Conservation (phyloP, 2,888 invertebrate genomes). For the Parochlus steinenii region DNA sequence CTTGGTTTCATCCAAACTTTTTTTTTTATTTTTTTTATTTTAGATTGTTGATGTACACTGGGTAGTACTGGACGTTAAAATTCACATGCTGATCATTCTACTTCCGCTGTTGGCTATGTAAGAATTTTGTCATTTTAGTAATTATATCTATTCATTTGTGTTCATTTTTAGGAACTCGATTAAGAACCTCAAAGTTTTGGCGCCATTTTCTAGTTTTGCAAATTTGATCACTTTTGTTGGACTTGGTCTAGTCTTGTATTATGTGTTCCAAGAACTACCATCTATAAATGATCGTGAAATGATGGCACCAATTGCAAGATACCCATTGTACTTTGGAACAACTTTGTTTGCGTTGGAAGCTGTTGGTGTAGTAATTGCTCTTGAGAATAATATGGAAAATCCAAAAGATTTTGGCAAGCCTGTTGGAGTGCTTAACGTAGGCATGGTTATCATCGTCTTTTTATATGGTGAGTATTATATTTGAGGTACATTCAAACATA, state of each 20-base stretch:
- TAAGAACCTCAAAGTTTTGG: slow-evolving; percentile 58
- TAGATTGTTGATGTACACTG: slow-evolving; percentile 35
- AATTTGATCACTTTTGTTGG: slow-evolving; percentile 64
- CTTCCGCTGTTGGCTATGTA: slow-evolving; percentile 50
- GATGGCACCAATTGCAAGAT: slow-evolving; percentile 34
- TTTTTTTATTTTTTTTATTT: slow-evolving; percentile 14
- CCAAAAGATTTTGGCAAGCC: slow-evolving; percentile 61
- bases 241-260: slow-evolving; percentile 57
- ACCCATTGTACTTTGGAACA: slow-evolving; percentile 77
- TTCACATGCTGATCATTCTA: slow-evolving; percentile 50
- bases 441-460: slow-evolving; percentile 59
- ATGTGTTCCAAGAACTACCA: slow-evolving; percentile 46
- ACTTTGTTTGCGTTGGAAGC: slow-evolving; percentile 79
- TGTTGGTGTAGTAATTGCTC: slow-evolving; percentile 66
- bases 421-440: slow-evolving; percentile 65
- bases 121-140: too few species aligned
- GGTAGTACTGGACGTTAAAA: slow-evolving; percentile 31
- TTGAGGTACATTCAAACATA: too few species aligned
- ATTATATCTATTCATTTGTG: too few species aligned
- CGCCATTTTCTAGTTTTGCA: slow-evolving; percentile 70
- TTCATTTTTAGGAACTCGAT: too few species aligned
- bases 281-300: slow-evolving; percentile 32
- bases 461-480: too few species aligned
- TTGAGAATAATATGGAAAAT: slow-evolving; percentile 81
- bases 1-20: too few species aligned